Conservation (phyloP, 2,888 invertebrate species). For the Drosophila pseudotakahashii region DNA sequence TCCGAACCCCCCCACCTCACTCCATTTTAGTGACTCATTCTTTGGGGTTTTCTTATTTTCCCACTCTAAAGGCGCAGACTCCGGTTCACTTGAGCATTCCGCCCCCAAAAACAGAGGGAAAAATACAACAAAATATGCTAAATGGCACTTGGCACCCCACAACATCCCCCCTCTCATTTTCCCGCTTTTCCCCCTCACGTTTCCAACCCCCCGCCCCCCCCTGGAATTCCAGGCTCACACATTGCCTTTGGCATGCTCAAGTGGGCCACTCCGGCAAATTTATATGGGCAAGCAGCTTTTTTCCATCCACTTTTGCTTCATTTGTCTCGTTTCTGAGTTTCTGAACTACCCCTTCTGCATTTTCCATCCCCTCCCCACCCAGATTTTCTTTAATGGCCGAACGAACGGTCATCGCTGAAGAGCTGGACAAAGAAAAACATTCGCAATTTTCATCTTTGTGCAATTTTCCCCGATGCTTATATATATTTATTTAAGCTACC, state of each 20-base stretch:
- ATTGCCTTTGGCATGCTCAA: conserved; percentile 61
- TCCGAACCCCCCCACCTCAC: background rate
- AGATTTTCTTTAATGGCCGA: conserved; percentile 21
- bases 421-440: conserved; percentile 36
- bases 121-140: conserved; percentile 64
- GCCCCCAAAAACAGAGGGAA: conserved; percentile 17
- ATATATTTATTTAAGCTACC: conserved; percentile 35
- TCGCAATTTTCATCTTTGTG: conserved; percentile 17
- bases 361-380: no score
- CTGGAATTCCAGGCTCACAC: conserved; percentile 20
- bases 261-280: conserved; percentile 70
- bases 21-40: conserved; percentile 17
- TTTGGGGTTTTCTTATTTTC: conserved; percentile 11
- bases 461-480: conserved; percentile 13
- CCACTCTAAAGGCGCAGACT: conserved; percentile 36
- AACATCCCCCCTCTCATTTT: background rate
- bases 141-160: conserved; percentile 60
- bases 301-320: conserved; percentile 33
- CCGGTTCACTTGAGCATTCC: conserved; percentile 19
- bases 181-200: background rate
- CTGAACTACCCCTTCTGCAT: background rate
- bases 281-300: conserved; percentile 50
- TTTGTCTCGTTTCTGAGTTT: conserved; percentile 25
- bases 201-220: background rate
- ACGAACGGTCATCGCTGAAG: conserved; percentile 25